phyloP scores from a whole-genome alignment of 2,888 invertebrate species.

The Cheilosia urbana region DNA sequence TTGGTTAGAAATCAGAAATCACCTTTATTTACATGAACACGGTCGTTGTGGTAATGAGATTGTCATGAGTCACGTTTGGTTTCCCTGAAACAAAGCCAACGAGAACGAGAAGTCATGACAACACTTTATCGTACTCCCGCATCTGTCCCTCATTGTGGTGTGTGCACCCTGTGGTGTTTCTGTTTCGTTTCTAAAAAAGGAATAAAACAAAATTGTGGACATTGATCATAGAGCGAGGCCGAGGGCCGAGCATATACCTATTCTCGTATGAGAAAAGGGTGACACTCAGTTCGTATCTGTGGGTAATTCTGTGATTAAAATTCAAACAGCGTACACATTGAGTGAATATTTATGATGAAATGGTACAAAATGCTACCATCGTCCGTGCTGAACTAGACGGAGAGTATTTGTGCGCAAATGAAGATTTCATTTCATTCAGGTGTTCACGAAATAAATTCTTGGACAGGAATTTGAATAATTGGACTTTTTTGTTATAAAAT shows the following conservation, averaged over 20 bases:
- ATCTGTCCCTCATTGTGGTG: slow-evolving; percentile 10
- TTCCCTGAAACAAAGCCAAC: not conserved
- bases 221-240: slow-evolving; percentile 25
- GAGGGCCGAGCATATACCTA: too few species aligned
- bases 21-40: slow-evolving; percentile 55
- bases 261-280: not conserved
- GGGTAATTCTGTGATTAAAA: slow-evolving; percentile 31
- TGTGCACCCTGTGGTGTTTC: not conserved
- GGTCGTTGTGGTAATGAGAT: slow-evolving; percentile 24
- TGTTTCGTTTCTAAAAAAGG: not conserved
- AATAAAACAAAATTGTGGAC: slow-evolving; percentile 9
- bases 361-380: slow-evolving; percentile 22
- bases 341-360: slow-evolving; percentile 60
- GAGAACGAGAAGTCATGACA: slow-evolving; percentile 38
- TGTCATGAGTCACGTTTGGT: slow-evolving; percentile 56
- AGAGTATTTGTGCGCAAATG: not conserved
- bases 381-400: slow-evolving; percentile 7
- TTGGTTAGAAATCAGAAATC: slow-evolving; percentile 34
- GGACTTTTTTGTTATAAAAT: slow-evolving; percentile 23
- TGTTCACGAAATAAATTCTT: slow-evolving; percentile 21
- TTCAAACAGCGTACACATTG: slow-evolving; percentile 48
- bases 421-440: slow-evolving; percentile 17
- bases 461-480: slow-evolving; percentile 52
- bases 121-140: slow-evolving; percentile 24
- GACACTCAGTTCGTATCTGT: slow-evolving; percentile 1